Base-by-base conservation (phyloP, 2,888 invertebrate genomes). In the Dryobota labecula region DNA sequence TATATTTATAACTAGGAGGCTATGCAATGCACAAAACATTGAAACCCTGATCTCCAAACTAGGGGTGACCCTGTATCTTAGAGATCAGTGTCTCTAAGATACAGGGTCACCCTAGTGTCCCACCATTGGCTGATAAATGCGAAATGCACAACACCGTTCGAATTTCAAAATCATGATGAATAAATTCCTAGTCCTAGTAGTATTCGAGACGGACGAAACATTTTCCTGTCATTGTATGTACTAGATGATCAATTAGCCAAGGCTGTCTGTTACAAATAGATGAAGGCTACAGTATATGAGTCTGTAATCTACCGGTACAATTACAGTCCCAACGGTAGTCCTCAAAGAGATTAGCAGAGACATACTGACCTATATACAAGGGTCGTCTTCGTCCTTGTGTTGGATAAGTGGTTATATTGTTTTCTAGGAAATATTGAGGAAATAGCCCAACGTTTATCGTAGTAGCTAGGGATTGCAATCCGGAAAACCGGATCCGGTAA, bases 301-400 rank as follows among this genome's bases (percentile, higher is more conserved):
- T 18, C 11, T 13, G 45, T 27, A 18, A 57, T 57, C 61, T 18
- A 9, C 18, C 53, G 36, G 45, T 61, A 62, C 56, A 53, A 67
- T 58, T 57, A 72, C 61, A n/a, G 18, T 9, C 33, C 51, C 67
- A 24, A 8, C 38, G 33, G 77, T 24, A 41, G n/a, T 53, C 43
- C 71, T 47, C 45, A 24, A 36, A 51, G 60, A 73, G 13, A 66
- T 66, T 49, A 45, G 2, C n/a, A 13, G 53, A 45, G 78, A 72
- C 58, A 76, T 3, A 56, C 38, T 78, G 65, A 62, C 79, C 73
- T 67, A 78, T n/a, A 30, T 69, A 47, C 8, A 24, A 38, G 24
- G 33, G 36, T 30, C 24, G 20, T 20, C 6, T 4, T 38, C n/a
- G 11, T 4, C 6, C 73, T 30, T 56, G 11, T 7, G 3, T 8